phyloP scores from a whole-genome alignment of 2,888 invertebrate genomes.

The Macrosiphum euphorbiae region DNA sequence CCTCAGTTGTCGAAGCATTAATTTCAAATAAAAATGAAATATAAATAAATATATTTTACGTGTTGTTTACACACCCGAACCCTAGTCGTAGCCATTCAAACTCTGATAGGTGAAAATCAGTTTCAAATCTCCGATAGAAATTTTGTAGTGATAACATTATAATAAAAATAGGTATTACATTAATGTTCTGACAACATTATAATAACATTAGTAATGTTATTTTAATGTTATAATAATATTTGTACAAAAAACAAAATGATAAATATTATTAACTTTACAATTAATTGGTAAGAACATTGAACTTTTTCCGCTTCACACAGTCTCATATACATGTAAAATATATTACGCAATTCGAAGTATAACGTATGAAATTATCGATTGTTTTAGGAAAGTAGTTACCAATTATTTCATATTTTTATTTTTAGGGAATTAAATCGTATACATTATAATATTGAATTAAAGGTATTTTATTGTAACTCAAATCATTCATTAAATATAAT shows the following conservation, averaged over 20 bases:
- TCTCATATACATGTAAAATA: background rate
- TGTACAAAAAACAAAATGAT: background rate
- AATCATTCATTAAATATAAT: background rate
- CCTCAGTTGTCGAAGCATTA: too few species aligned
- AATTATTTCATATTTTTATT: background rate
- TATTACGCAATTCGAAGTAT: background rate
- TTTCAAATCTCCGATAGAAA: too few species aligned
- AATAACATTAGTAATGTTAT: too few species aligned
- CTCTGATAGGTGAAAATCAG: background rate
- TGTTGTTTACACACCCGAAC: rapidly evolving
- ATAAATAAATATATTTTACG: background rate
- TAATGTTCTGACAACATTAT: too few species aligned
- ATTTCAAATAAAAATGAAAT: too few species aligned
- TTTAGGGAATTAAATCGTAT: background rate
- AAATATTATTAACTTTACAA: background rate
- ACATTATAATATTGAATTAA: background rate
- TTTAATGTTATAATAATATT: too few species aligned
- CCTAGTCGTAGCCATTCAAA: background rate
- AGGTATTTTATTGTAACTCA: too few species aligned
- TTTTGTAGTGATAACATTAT: too few species aligned
- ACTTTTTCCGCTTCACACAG: background rate
- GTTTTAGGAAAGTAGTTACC: background rate
- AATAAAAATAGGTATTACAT: too few species aligned
- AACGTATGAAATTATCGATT: background rate
- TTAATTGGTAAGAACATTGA: background rate